Evolutionary conservation across 2,888 invertebrate species (phyloP), one percentile per base, ranked within the genome.

Genomic region (Graphium colonna): DNA sequence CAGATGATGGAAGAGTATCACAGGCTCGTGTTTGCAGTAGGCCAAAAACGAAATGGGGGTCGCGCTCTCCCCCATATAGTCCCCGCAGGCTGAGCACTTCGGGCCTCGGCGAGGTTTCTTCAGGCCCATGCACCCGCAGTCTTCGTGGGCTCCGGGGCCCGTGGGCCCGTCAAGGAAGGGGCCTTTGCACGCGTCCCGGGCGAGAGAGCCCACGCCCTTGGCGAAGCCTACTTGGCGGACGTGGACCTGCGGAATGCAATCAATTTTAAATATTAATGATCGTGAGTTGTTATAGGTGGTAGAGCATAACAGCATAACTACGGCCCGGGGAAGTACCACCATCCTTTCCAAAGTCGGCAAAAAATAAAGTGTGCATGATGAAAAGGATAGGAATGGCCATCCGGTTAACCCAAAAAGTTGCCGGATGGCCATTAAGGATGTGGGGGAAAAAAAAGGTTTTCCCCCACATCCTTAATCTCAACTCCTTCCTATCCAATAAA

Each of bases 1-100:
- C 10, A 94, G 83, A 65, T 95, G 95, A 76, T 95, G 95, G 67
- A 93, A 91, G 63, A 95, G 91, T 65, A 95, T 95, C 8, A 94
- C 91, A 0, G 94, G 94, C 71, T 94, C 94, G 56, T 92, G 90
- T 10, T 85, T 75, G 62, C 91, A 90, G 74, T 92, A 92, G 33
- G 86, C 79, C n/a, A 91, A 63, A 73, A 92, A 92, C 1, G 83
- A 73, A 0, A 73, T 67, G 16, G 54, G 59, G 1, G 55, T 51
- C 17, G 47, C 52, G 55, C 61, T 66, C 61, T 49, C 56, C 52
- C 31, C 61, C 51, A 53, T 12, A 21, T 63, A 59, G 39, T 69
- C 70, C 1, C 62, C 70, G 2, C 54, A 54, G 0, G 49, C 56
- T n/a, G 45, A 46, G 26, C 55, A 53, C 12, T 39, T 40, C 4